Conservation (phyloP, 2,888 invertebrate genomes). For the Dioctria rufipes region DNA sequence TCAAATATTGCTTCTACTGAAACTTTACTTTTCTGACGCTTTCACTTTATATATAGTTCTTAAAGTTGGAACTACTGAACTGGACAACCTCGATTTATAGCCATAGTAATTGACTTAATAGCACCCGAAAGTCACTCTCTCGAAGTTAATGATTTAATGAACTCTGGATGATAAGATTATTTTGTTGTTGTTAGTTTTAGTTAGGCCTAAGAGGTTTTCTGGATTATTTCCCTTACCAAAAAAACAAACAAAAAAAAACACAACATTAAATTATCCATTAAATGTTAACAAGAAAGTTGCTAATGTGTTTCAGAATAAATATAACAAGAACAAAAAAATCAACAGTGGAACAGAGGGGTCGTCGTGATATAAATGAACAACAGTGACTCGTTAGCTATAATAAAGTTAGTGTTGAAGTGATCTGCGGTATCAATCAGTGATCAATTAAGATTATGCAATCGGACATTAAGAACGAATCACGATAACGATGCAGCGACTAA, state of each 20-base stretch:
- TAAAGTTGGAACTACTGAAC: background rate
- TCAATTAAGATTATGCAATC: slow-evolving; percentile 56
- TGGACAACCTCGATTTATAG: background rate
- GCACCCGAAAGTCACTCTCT: background rate
- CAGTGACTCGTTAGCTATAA: background rate
- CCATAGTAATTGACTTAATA: background rate
- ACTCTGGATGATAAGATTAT: background rate
- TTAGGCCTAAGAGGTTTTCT: background rate
- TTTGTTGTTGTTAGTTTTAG: background rate
- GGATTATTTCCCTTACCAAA: background rate
- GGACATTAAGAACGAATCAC: slow-evolving; percentile 47
- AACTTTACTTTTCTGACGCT: no score
- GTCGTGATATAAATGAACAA: background rate
- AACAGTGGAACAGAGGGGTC: no score
- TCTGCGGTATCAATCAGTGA: slow-evolving; percentile 37
- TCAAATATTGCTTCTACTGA: background rate
- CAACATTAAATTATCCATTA: background rate
- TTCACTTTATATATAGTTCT: background rate
- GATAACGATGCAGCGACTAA: slow-evolving; percentile 53
- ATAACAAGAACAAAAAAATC: background rate
- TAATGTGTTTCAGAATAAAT: background rate
- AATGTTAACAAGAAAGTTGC: background rate
- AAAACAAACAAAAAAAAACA: background rate
- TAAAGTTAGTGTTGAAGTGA: slow-evolving; percentile 22
- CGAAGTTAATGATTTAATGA: background rate